A percentile compares a stretch with the other conserved stretches of the same genome.
These are phyloP conservation scores for Pseudopleuronectes americanus DNA, from an alignment of 2,797 vertebrate species.

Conservation along the genomic window DNA sequence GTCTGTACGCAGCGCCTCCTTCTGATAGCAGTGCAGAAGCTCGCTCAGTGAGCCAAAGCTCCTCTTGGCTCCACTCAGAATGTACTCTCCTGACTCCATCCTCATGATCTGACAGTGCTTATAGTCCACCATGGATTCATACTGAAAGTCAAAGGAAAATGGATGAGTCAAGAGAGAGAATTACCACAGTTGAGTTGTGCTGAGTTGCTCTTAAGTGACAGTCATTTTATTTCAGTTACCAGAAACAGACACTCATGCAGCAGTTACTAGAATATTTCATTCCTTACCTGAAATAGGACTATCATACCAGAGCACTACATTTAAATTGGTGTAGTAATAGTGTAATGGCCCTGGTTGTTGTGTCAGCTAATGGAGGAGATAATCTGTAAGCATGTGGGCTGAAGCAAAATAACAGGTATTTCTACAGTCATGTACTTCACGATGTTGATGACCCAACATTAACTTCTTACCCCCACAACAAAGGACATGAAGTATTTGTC, in stretches of 20 bases:
- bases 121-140: constrained; percentile 86
- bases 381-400: background rate
- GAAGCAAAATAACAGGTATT: background rate
- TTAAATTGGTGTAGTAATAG: background rate
- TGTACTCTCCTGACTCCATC: constrained; percentile 89
- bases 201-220: too few relatives aligned
- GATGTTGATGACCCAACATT: background rate
- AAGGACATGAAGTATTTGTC: constrained; percentile 97
- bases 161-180: background rate
- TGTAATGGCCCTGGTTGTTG: background rate
- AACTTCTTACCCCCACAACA: constrained; percentile 90
- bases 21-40: constrained; percentile 95
- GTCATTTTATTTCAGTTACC: too few relatives aligned
- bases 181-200: too few relatives aligned
- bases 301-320: background rate
- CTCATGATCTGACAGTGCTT: constrained; percentile 96
- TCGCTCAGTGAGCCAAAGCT: constrained; percentile 91
- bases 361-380: background rate
- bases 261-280: background rate
- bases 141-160: constrained; percentile 60
- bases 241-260: too few relatives aligned
- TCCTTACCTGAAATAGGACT: background rate
- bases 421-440: background rate
- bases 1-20: constrained; percentile 96
- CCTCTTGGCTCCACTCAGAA: constrained; percentile 92